Evolutionary conservation across 2,113 vertebrate genomes (phyloP).

Genomic region (Cricetomys ansorgei): DNA sequence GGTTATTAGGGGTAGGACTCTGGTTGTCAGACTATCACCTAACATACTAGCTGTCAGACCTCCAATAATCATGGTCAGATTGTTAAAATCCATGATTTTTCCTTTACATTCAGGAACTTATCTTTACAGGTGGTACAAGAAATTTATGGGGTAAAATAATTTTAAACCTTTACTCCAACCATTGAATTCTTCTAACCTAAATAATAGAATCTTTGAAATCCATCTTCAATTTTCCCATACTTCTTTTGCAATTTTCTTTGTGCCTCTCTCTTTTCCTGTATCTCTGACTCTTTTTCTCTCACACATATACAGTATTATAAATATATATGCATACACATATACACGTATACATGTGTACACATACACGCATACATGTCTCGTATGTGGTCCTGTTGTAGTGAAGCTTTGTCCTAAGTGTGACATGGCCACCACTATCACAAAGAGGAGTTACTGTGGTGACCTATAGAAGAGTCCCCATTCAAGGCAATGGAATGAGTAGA

Average conservation of each 20-base stretch:
- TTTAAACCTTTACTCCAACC: neutral
- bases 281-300: neutral
- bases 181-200: neutral
- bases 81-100: neutral
- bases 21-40: neutral
- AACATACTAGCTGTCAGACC: neutral
- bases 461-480: neutral
- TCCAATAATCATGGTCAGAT: neutral
- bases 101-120: neutral
- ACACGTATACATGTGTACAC: neutral
- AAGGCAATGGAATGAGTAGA: neutral
- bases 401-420: neutral
- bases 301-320: neutral
- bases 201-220: neutral
- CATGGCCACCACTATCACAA: neutral
- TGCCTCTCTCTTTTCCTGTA: neutral
- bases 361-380: neutral
- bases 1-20: neutral
- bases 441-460: neutral
- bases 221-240: neutral
- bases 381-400: neutral
- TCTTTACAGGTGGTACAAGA: neutral
- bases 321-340: neutral
- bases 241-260: neutral
- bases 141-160: neutral